Base-by-base conservation (phyloP, 2,888 invertebrate genomes). In the Lordiphosa andalusiaca region DNA sequence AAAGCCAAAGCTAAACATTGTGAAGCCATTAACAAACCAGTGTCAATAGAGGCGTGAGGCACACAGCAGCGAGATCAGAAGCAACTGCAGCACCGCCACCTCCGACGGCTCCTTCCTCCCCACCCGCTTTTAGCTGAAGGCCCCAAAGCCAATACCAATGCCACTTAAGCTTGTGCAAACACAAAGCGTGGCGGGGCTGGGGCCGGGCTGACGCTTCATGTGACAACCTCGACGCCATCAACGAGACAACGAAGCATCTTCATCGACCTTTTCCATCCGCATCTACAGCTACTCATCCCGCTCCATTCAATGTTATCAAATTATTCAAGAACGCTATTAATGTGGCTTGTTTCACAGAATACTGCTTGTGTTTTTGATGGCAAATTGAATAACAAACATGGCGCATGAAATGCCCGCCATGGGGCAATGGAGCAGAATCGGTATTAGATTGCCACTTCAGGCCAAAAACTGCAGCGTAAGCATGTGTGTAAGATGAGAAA, bases 141-240 rank as follows among this genome's bases (percentile, higher is more conserved):
- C 36, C 53, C 38, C 60, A 46, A 61, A 66, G 62, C 54, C 80
- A 63, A 63, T 70, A 65, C 61, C 85, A 74, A 74, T 71, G 83
- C 62, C 85, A 82, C 71, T 84, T 71, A 80, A 62, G 76, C 84
- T 56, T 67, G 67, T 75, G 84, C 80, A 84, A 69, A 83, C 66
- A 75, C 72, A 73, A 57, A 41, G 16, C 35, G 12, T 50, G 50
- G 48, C 50, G 42, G 35, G 39, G 37, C 42, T 38, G 46, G 35
- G 40, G 39, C 10, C 50, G 12, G 13, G n/a, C 40, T 16, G 25
- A 13, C 48, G 21, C 33, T 37, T 37, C 73, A 64, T 50, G 64
- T 78, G 82, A 73, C 67, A 81, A 65, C 61, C 57, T 74, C 68
- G 46, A 56, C 62, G 60, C 74, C 78, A 66, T 77, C 73, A 57